phyloP scores from a whole-genome alignment of 2,797 vertebrate species.

The Stomatorhinus walkeri region DNA sequence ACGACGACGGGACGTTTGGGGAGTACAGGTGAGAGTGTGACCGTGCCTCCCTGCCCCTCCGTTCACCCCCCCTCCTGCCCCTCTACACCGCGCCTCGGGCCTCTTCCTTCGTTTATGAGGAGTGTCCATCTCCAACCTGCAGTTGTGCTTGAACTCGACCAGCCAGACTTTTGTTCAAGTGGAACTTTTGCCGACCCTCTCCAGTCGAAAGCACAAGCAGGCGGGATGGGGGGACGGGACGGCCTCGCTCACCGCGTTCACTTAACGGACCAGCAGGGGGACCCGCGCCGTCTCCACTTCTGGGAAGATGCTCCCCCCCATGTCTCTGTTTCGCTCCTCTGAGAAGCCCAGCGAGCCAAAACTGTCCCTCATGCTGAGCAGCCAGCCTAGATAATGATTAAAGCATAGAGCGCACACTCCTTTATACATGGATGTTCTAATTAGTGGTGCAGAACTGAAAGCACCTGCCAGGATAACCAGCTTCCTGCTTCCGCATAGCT shows the following conservation, averaged over 20 bases:
- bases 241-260: not conserved
- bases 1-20: constrained; percentile 94
- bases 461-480: constrained; percentile 42
- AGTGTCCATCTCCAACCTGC: constrained; percentile 17
- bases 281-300: not conserved
- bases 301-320: not conserved
- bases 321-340: not conserved
- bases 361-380: not conserved
- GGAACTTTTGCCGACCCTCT: not conserved
- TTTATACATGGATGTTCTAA: constrained; percentile 19
- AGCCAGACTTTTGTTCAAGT: constrained; percentile 29
- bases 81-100: constrained; percentile 32
- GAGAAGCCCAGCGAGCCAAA: not conserved
- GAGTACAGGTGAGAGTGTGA: constrained; percentile 92
- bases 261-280: not conserved
- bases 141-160: constrained; percentile 37
- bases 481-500: constrained; percentile 36
- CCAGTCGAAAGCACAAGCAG: not conserved
- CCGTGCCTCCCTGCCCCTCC: constrained; percentile 35
- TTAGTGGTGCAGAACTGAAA: constrained; percentile 26
- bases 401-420: constrained; percentile 9
- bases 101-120: not conserved
- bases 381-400: constrained; percentile 18
- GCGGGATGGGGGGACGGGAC: not conserved
- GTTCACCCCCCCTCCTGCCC: constrained; percentile 35